Conservation (phyloP, 2,113 vertebrate genomes). For the Galemys pyrenaicus region DNA sequence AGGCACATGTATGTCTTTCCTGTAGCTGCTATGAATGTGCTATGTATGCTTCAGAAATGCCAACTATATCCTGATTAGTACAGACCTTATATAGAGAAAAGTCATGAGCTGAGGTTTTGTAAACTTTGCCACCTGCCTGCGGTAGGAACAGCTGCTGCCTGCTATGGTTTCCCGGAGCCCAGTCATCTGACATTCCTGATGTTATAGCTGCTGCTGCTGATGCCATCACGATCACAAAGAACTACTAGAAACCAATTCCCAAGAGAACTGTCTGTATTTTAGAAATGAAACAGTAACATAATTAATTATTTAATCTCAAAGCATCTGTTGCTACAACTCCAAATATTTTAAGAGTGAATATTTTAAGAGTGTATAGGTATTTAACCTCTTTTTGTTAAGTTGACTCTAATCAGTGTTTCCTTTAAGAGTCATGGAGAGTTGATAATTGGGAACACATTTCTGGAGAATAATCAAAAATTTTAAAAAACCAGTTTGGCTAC, state of each 20-base stretch:
- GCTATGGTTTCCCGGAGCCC: not conserved
- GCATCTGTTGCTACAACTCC: not conserved
- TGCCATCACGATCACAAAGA: not conserved
- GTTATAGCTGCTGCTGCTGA: not conserved
- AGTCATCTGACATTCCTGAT: not conserved
- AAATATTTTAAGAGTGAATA: too few species aligned
- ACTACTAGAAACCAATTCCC: not conserved
- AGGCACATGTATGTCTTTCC: not conserved
- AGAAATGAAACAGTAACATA: not conserved
- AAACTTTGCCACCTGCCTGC: not conserved
- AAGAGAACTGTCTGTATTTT: not conserved
- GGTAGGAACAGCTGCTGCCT: not conserved
- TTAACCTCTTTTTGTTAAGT: not conserved
- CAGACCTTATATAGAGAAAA: not conserved
- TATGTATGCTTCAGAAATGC: constrained; percentile 26
- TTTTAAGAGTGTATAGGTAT: not conserved
- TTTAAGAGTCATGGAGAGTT: constrained; percentile 19
- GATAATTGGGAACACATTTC: not conserved
- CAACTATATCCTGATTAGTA: not conserved
- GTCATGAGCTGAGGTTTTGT: not conserved
- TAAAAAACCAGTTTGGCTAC: not conserved
- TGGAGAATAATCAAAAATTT: not conserved
- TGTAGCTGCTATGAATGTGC: not conserved
- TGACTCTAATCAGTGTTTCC: not conserved
- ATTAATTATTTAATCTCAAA: not conserved